Evolutionary conservation across 2,797 vertebrate species (phyloP), one percentile per base, ranked within the genome.

Genomic region (Selene dorsalis): DNA sequence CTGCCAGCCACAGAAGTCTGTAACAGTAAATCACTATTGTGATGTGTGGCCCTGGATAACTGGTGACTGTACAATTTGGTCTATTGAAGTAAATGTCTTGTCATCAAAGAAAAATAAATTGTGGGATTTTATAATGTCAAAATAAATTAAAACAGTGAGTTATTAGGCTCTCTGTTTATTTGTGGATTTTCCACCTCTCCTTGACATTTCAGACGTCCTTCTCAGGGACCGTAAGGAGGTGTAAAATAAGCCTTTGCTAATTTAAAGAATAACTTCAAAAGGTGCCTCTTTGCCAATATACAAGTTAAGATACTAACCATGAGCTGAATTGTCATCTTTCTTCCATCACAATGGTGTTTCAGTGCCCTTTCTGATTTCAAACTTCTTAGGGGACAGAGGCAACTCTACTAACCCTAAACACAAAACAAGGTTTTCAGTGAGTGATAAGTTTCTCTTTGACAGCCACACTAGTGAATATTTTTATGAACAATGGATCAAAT

Each of bases 1-100:
- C 66, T 67, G 70, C 73, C 59, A 69, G 70, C 70, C 59, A 69
- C 65, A 74, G 71, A 50, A 71, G 72, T 85, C 81, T 67, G 56
- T 66, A 82, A 70, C 66, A 20, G n/a, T 79, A 74, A 79, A 80
- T 84, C 74, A 81, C 39, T 35, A 58, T 62, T 70, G 30, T 65
- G 58, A 72, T 16, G 5, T 47, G 26, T 28, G 24, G 59, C 57
- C 24, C 57, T 39, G 13, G 32, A 63, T 20, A 58, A 45, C 10
- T 62, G 4, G 3, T 50, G 20, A 71, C 53, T 69, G 43, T 67
- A 58, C 66, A 20, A 69, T 69, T 75, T 68, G 0, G 45, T 65
- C 75, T 74, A 20, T 35, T 66, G 48, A 18, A 58, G 5, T 26
- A 45, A 43, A 73, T 52, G 12, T 45, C 77, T 66, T 63, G 30